Base-by-base conservation (phyloP, 2,888 invertebrate species). In the Ichneumoninae sp. region DNA sequence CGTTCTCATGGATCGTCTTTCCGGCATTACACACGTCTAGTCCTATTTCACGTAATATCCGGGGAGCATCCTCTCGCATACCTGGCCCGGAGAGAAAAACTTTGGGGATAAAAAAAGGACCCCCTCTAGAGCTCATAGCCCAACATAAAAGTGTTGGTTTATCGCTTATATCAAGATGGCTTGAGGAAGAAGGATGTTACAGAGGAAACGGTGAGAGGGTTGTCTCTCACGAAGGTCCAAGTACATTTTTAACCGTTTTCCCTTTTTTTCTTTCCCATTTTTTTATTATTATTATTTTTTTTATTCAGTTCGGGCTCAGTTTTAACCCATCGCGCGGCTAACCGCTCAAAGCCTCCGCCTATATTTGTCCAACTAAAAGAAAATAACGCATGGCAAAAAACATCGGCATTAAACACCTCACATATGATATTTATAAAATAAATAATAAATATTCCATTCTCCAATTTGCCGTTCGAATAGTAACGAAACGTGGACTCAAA, bases 1-100 rank as follows among this genome's bases (percentile, higher is more conserved):
- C 87, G 90, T 91, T 92, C 92, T 90, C 91, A 91, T 90, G 90
- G 87, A 82, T 88, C 89, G 83, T 89, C 88, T 88, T 86, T 83
- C 80, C 79, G 83, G 87, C 81, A 89, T 87, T 86, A 89, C 85
- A 82, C 85, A 84, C 84, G 84, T 72, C 62, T 71, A 54, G 50
- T 84, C 81, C 74, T 65, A 87, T 87, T 89, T 89, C 57, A 86
- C 87, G 90, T 90, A 89, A 87, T 87, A 86, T 87, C 87, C 80
- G 85, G 74, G 52, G 44, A 44, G 44, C 65, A 79, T 72, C 78
- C 65, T 83, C 74, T 80, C 82, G 74, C 76, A 72, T 89, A 88
- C 87, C 84, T 82, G 86, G 68, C 84, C 87, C 85, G 70, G 85
- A 85, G 82, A 85, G 86, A 87, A 87, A 85, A 86, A 82, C 85